Evolutionary conservation across 2,797 vertebrate species (phyloP), one percentile per base, ranked within the genome.

Genomic region (Siniperca undulata): DNA sequence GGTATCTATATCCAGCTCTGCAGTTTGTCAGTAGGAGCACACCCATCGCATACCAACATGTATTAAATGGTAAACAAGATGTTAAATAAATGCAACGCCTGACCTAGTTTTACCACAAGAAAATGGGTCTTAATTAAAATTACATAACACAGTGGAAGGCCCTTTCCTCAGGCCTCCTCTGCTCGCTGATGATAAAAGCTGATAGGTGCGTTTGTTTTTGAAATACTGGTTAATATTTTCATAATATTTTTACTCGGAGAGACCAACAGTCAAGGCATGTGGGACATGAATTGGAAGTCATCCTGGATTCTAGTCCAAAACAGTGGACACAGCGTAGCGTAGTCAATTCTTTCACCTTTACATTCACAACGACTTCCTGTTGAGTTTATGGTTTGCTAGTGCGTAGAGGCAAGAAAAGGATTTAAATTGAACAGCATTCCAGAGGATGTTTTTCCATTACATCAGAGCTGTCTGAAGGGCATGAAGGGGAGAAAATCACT

Each of bases 381-480:
- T 44, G 30, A n/a, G 46, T 68, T 80, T 61, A 38, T 30, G 27
- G 62, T 58, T 13, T 48, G 48, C 0, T 0, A 71, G 72, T 74
- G 71, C 10, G 76, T 50, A 46, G 72, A 68, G 48, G 22, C 11
- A 70, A 46, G 44, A 65, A 48, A 61, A 77, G 44, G 60, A 68
- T 64, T 76, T 74, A 59, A 74, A 67, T 53, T 6, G 27, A 64
- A 56, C 52, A 3, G 44, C 90, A 90, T 93, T 94, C 92, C 91
- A 71, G 36, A 17, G 40, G 64, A n/a, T 70, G 75, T 80, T 89
- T 85, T 89, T 89, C 92, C 89, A 79, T 89, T 64, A 81, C 88
- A 70, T 80, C 85, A 85, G 56, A 72, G 72, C 36, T 2, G 36
- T 52, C 38, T 74, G 48, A 58, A 56, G 14, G 53, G 59, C 68